phyloP scores from a whole-genome alignment of 1,140 invertebrate genomes.

The Leptopilina boulardi region DNA sequence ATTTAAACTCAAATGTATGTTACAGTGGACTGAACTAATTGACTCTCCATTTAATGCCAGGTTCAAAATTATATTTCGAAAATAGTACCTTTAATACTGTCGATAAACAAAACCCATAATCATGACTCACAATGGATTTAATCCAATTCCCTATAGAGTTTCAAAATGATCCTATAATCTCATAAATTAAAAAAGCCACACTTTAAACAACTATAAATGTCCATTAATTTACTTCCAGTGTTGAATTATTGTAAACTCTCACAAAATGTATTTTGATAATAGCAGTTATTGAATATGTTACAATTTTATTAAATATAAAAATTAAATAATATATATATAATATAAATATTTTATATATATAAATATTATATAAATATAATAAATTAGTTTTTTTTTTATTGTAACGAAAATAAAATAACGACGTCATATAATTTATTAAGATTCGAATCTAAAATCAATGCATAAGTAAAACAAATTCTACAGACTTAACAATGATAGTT shows the following conservation, averaged over 20 bases:
- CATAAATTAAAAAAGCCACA: neutral
- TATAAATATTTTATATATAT: too few relatives aligned
- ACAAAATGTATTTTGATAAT: neutral
- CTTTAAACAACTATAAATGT: neutral
- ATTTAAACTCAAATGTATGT: too few relatives aligned
- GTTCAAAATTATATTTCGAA: neutral
- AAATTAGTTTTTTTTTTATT: too few relatives aligned
- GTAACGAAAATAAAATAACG: neutral
- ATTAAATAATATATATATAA: too few relatives aligned
- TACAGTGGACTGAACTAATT: neutral
- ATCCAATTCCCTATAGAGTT: slow-evolving; percentile 4
- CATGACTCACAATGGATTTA: neutral
- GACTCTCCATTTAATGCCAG: neutral
- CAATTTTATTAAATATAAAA: too few relatives aligned
- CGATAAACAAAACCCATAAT: neutral
- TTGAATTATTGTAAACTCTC: neutral
- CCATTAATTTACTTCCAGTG: neutral
- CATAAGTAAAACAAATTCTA: neutral
- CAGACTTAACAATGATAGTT: neutral
- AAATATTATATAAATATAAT: too few relatives aligned
- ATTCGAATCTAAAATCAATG: neutral
- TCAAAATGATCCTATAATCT: neutral
- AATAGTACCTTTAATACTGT: neutral
- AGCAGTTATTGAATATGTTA: neutral
- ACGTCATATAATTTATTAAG: neutral